Evolutionary conservation across 2,888 invertebrate species (phyloP), one percentile per base, ranked within the genome.

Genomic region (Margaritifera margaritifera): DNA sequence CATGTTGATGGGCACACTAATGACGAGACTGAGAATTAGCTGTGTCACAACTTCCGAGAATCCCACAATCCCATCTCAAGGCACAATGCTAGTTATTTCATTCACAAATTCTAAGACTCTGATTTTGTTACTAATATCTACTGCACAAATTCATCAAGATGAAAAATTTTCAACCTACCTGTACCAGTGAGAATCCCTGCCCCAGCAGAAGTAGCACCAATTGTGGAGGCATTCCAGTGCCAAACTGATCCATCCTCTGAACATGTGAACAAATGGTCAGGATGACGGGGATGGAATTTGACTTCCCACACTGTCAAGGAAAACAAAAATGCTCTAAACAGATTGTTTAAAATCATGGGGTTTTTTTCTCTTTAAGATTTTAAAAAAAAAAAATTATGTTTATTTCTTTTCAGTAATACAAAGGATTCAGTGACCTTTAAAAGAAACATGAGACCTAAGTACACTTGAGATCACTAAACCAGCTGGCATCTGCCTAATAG

Each of bases 231-330:
- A 75, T 94, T 94, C 97, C 97, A 97, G 86, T 96, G 95, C 95
- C 96, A 96, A 4, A 97, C 90, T 87, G 96, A 95, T 0, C 97
- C 97, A 61, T 94, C 93, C 64, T 92, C 92, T 0, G 96, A 95
- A 85, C 95, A 94, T 0, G 95, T 94, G 77, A 96, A 94, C 1
- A 97, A 87, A 89, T 95, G 95, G 67, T 95, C 94, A 0, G 96
- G 96, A 83, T 95, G 93, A 70, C 94, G 93, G 0, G 94, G 95
- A 90, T 97, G 96, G 86, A 97, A 97, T 68, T 94, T 93, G 80
- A 97, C 93, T 90, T 97, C 96, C n/a, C 93, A 93, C 24, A 97
- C 94, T 77, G 92, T 62, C 74, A 81, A 71, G 64, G 62, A 58
- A 61, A 24, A 68, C 63, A 50, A 67, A 22, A 53, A 27, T 42